Evolutionary conservation across 1,140 invertebrate genomes (phyloP), one percentile per base, ranked within the genome.

Genomic region (Panulirus ornatus): DNA sequence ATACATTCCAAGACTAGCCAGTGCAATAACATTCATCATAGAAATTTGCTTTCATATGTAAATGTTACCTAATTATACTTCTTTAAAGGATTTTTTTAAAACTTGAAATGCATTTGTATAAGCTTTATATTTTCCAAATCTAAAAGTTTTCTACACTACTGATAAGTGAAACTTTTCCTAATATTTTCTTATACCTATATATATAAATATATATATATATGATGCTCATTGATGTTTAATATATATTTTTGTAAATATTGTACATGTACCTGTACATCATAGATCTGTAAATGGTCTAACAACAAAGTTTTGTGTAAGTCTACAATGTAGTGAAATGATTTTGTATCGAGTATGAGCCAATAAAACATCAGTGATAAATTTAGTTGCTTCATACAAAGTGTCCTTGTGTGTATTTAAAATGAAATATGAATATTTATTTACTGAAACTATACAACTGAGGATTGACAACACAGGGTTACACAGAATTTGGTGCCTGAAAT

Each of bases 211-310:
- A 9, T 51, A 34, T 84, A 40, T 84, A 84, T 85, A 34, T 75
- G 84, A 85, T 75, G 84, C 84, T 85, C 84, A 85, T 75, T 73
- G 84, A 75, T 75, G 44, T 75, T 75, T 82, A 82, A 70, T 63
- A 84, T 84, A 84, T 85, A 85, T 73, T 73, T 85, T 85, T 85
- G 84, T 85, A 85, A 85, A 85, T 85, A 85, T 40, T 85, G 84
- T 85, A 75, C 34, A 85, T 85, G 84, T 85, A 85, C 84, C 84
- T 85, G 84, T 85, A 85, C 84, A 85, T 73, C 66, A 75, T 75
- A 85, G 71, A 85, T 85, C 71, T 83, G 19, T 75, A 38, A 54
- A 51, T 85, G 66, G 44, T 85, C 66, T 85, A 75, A 54, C 51
- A 70, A 85, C 66, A 84, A 84, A 75, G 82, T 75, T 75, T 85